Base-by-base conservation (phyloP, 2,113 vertebrate genomes). In the Takifugu flavidus region DNA sequence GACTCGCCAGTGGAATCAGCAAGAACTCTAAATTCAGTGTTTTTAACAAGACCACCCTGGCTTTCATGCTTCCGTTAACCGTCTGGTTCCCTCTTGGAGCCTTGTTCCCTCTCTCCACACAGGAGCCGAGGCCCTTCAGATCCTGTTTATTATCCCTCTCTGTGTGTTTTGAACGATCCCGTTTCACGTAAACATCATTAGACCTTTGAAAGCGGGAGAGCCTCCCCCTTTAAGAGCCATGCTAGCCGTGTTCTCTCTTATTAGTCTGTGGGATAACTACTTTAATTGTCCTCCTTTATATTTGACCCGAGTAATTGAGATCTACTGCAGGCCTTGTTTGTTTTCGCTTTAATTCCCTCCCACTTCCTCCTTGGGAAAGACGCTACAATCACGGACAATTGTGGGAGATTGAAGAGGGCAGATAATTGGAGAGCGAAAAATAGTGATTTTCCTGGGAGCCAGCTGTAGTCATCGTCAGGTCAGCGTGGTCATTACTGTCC, bases 81-180 rank as follows among this genome's bases (percentile, higher is more conserved):
- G 7, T 31, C 29, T 31, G 5, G 44, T 15, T 45, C 13, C 44
- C 14, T 15, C 3, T 15, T 45, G 6, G 13, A 4, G 12, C 6
- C 14, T 47, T 2, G 2, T 69, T 50, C 25, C 56, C 46, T 27
- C 31, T 31, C 45, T 8, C 1, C 10, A 2, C 10, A 6, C 62
- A 66, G 61, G 42, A 79, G 54, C 56, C 1, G 13, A 34, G 56
- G 56, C 65, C 62, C 67, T 67, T 79, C 59, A 67, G 26, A 61
- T 42, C 47, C 43, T 80, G 78, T 87, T 87, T 89, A 86, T 86
- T 88, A 55, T 72, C 47, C 26, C 57, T 63, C 78, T 62, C 56
- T 47, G 45, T 84, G 86, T 87, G 83, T 47, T 88, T 84, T 70
- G 74, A 71, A 53, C 31, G 1, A 20, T 39, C 49, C 45, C 56